These are phyloP conservation scores for Archivesica marissinica DNA, from an alignment of 1,140 invertebrate species.

Conservation along the genomic window DNA sequence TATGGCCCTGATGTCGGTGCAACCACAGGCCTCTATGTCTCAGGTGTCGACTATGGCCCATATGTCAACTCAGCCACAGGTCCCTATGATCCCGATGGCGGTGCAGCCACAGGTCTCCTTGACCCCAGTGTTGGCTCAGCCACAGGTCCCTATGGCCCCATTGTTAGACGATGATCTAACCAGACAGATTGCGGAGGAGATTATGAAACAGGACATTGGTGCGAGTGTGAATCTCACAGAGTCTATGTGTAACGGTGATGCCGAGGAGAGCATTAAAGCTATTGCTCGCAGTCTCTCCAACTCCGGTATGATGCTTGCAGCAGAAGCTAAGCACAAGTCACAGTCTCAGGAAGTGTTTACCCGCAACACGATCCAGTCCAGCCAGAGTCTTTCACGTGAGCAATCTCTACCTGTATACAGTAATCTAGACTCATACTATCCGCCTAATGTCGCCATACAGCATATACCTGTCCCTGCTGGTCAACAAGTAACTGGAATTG, in stretches of 20 bases:
- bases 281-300: constrained; percentile 60
- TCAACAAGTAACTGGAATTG: not conserved
- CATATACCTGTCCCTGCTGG: not conserved
- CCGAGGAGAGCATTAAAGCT: constrained; percentile 63
- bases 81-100: too few species aligned
- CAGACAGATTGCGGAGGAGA: constrained; percentile 64
- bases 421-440: constrained; percentile 32
- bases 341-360: constrained; percentile 8
- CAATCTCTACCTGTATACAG: constrained; percentile 7
- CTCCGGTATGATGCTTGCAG: constrained; percentile 23
- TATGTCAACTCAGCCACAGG: too few species aligned
- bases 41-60: too few species aligned
- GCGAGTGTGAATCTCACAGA: constrained; percentile 8
- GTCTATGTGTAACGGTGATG: constrained; percentile 55
- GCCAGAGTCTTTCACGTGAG: not conserved
- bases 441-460: constrained; percentile 54
- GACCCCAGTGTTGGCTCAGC: not conserved
- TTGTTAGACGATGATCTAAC: constrained; percentile 55
- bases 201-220: constrained; percentile 68
- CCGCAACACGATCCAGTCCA: not conserved
- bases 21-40: not conserved
- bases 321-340: constrained; percentile 26
- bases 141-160: not conserved
- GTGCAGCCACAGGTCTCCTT: not conserved
- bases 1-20: not conserved